Base-by-base conservation (phyloP, 2,888 invertebrate genomes). In the Caenorhabditis auriculariae region DNA sequence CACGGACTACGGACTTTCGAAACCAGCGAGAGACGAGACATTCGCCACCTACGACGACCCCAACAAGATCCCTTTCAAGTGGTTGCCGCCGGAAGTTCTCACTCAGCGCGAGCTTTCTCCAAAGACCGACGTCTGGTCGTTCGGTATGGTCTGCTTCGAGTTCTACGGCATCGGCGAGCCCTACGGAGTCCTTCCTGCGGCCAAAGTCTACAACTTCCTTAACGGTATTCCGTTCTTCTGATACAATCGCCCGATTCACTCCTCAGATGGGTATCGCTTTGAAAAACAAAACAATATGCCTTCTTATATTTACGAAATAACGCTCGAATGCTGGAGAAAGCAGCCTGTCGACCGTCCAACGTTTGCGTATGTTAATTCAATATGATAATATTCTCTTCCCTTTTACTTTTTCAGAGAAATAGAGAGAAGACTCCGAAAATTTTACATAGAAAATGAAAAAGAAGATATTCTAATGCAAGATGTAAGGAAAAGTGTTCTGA, bases 1-100 rank as follows among this genome's bases (percentile, higher is more conserved):
- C 9, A 69, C 72, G 7, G 74, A 74, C 47, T 69, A 72, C 24
- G 74, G 74, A 3, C 52, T 74, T 23, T 60, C 72, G 4, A 72
- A 69, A 48, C 39, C 59, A n/a, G 54, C 54, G 42, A 63, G 61
- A 9, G 51, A 53, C n/a, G 66, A 67, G 26, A 29, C 47, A 23
- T 41, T 55, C 24, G 54, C 65, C 15, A 43, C 38, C 4, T 66
- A 69, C 48, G 54, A 64, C 38, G 59, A 69, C 55, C 73, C 66
- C 44, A 48, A 63, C 21, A 67, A 63, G 24, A 57, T 70, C 23
- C 67, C 71, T 41, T 68, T 66, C 59, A 67, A 66, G 44, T 74
- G 72, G 72, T 45, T 66, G 46, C 66, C 74, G n/a, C 69, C 70
- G 28, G 74, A 74, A 49, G 63, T 60, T 52, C 56, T 65, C 15